phyloP scores from a whole-genome alignment of 2,797 vertebrate genomes.

The Pantherophis alleghaniensis region DNA sequence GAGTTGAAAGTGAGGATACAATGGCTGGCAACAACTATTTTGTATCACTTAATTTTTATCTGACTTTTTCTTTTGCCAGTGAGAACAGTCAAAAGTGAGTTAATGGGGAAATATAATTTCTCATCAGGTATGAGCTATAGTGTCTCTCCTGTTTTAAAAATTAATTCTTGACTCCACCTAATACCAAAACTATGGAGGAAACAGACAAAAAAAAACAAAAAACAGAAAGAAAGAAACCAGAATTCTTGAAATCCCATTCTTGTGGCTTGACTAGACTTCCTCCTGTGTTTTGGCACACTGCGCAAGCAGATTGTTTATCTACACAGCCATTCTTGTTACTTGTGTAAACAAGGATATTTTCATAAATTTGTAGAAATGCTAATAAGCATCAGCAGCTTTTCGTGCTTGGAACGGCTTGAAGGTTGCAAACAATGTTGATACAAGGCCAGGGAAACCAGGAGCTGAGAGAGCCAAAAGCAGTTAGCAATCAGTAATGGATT shows the following conservation, averaged over 20 bases:
- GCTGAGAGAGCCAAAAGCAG: slow-evolving; percentile 22
- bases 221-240: not conserved
- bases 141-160: not conserved
- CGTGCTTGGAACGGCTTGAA: slow-evolving; percentile 27
- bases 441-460: slow-evolving; percentile 44
- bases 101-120: not conserved
- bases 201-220: not conserved
- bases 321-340: slow-evolving; percentile 40
- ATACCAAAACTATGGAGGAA: slow-evolving; percentile 1
- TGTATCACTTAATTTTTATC: not conserved
- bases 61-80: not conserved
- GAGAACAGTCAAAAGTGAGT: not conserved
- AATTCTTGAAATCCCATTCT: slow-evolving; percentile 6
- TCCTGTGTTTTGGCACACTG: slow-evolving; percentile 25
- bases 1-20: not conserved
- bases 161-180: not conserved
- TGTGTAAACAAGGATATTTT: slow-evolving; percentile 33
- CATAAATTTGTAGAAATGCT: slow-evolving; percentile 36
- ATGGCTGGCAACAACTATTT: not conserved
- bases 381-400: slow-evolving; percentile 38
- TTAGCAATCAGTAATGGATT: slow-evolving; percentile 39
- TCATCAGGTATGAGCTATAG: not conserved
- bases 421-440: slow-evolving; percentile 34
- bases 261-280: slow-evolving; percentile 15
- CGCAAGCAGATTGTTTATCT: not conserved